Conservation (phyloP, 1,140 invertebrate species). For the Drosophila kohkoa region DNA sequence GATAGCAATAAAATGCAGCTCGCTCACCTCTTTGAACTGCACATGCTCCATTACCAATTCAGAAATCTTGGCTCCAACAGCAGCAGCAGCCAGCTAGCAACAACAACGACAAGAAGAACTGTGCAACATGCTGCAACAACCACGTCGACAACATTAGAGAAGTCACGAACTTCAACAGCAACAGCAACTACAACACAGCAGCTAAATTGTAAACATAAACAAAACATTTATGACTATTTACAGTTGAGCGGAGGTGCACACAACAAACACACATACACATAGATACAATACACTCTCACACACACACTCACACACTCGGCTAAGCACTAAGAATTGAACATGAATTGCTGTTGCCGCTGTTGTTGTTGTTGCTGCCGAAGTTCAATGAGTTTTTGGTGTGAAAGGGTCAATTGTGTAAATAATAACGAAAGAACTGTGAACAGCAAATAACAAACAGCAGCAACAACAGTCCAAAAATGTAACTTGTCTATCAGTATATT, state of each 20-base stretch:
- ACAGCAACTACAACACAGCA: slow-evolving; percentile 61
- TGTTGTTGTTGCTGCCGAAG: slow-evolving; percentile 68
- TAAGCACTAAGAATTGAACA: slow-evolving; percentile 43
- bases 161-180: slow-evolving; percentile 70
- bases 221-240: slow-evolving; percentile 84
- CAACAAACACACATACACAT: slow-evolving; percentile 35
- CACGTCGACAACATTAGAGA: slow-evolving; percentile 79
- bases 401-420: slow-evolving; percentile 83
- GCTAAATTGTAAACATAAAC: slow-evolving; percentile 83
- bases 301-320: slow-evolving; percentile 12
- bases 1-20: slow-evolving; percentile 80
- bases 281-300: slow-evolving; percentile 14
- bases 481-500: slow-evolving; percentile 48
- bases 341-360: slow-evolving; percentile 62
- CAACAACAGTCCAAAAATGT: slow-evolving; percentile 53
- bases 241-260: slow-evolving; percentile 67
- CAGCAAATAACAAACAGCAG: slow-evolving; percentile 58
- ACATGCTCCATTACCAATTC: slow-evolving; percentile 82
- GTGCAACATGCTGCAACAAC: slow-evolving; percentile 62
- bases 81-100: slow-evolving; percentile 52
- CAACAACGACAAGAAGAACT: slow-evolving; percentile 31
- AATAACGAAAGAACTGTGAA: slow-evolving; percentile 80
- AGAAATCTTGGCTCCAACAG: slow-evolving; percentile 70
- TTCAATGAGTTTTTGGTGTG: slow-evolving; percentile 79
- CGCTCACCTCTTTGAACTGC: slow-evolving; percentile 75